Percentiles rank a stretch among this genome's conserved stretches.
phyloP scores from a whole-genome alignment of 2,113 vertebrate genomes.

The Prionailurus viverrinus region DNA sequence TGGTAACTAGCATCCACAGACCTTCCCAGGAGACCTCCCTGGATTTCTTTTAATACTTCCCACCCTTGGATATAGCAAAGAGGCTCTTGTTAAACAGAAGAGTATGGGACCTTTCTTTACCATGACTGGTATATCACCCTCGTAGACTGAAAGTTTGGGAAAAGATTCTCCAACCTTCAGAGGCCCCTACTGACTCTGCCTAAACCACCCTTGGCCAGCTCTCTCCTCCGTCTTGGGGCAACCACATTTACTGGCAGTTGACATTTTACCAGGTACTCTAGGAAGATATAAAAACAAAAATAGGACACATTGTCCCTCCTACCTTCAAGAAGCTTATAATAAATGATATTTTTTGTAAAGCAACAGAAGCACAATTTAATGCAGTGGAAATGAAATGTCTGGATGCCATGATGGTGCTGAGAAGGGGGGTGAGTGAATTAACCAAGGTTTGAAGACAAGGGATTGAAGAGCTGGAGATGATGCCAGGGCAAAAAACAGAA shows the following conservation, averaged over 20 bases:
- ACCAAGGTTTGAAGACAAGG: not conserved
- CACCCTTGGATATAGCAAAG: not conserved
- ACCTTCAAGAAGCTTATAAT: not conserved
- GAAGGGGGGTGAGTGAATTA: not conserved
- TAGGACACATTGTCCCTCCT: not conserved
- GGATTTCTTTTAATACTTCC: not conserved
- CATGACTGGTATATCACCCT: accelerated
- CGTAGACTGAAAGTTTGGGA: not conserved
- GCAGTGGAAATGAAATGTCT: not conserved
- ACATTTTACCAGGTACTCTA: not conserved
- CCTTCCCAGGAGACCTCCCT: not conserved
- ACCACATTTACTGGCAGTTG: not conserved
- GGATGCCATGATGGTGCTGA: not conserved
- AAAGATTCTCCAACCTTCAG: not conserved
- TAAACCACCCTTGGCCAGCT: not conserved
- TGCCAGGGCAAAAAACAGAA: not conserved
- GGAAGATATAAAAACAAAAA: not conserved
- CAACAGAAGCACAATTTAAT: not conserved
- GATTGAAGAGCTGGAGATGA: not conserved
- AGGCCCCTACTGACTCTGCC: not conserved
- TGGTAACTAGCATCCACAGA: not conserved
- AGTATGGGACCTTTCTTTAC: not conserved
- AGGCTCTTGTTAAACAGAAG: not conserved
- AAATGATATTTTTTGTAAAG: slow-evolving; percentile 18
- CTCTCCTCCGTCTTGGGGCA: not conserved